phyloP scores from a whole-genome alignment of 2,797 vertebrate species.

The Coreius guichenoti region DNA sequence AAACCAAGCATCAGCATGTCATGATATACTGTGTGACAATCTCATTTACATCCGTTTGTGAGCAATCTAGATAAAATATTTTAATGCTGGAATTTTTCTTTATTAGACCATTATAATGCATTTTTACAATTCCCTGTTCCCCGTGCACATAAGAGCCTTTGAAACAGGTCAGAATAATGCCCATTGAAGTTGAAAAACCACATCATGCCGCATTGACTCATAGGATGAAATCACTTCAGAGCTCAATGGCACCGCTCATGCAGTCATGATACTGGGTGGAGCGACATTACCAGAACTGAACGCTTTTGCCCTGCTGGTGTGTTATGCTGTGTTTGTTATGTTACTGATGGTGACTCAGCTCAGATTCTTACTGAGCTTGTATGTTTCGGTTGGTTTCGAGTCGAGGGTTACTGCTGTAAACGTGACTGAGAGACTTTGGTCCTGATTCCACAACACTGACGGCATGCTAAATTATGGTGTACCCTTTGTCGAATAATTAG shows the following conservation, averaged over 20 bases:
- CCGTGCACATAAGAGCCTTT: not conserved
- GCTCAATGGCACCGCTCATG: conserved; percentile 1
- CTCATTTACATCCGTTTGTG: not conserved
- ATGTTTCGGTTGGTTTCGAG: not conserved
- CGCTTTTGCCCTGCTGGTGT: not conserved
- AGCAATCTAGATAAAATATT: not conserved
- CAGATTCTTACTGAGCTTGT: conserved; percentile 4
- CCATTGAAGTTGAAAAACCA: not conserved
- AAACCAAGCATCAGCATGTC: not conserved
- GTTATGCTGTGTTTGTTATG: conserved; percentile 11
- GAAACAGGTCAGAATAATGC: not conserved
- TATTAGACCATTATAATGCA: not conserved
- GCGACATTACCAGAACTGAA: not conserved
- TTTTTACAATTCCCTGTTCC: not conserved
- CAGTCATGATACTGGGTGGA: conserved; percentile 7
- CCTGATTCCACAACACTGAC: not conserved
- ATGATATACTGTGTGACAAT: not conserved
- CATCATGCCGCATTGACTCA: conserved; percentile 19
- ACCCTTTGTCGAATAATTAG: not conserved
- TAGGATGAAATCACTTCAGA: not conserved
- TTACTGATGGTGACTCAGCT: not conserved
- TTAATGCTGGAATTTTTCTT: no score
- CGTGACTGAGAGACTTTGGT: not conserved
- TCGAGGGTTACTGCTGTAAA: not conserved
- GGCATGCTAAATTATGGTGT: not conserved